Base-by-base conservation (phyloP, 1,140 invertebrate genomes). In the Saccostrea cuccullata region DNA sequence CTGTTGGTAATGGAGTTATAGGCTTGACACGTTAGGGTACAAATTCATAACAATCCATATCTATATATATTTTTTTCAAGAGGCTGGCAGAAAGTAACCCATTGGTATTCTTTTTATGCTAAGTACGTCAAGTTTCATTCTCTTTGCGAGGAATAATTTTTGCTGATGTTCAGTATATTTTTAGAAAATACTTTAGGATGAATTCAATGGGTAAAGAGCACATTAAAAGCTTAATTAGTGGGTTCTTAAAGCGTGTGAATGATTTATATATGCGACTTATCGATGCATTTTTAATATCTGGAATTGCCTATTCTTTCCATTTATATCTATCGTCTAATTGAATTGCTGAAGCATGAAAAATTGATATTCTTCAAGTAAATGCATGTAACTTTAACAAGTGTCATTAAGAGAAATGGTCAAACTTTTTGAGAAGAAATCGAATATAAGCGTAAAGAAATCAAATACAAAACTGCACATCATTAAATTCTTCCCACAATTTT, bases 81-180 rank as follows among this genome's bases (percentile, higher is more conserved):
- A 77, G 30, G 20, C 26, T 30, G 70, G 36, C 70, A 73, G n/a
- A 11, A 73, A 13, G 15, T 77, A 30, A 26, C 23, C 26, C 70
- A 11, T 36, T 36, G 13, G 60, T 36, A 30, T 13, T 77, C 70
- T 77, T 9, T 77, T 77, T 30, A 36, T 36, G 70, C 70, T 77
- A 77, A 77, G 70, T 30, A 77, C 70, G 70, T 30, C 70, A 77
- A 30, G 30, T 30, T 77, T 77, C 70, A 77, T 77, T 77, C 26
- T 60, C n/a, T 17, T 26, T 9, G 23, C 30, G 70, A 77, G 12
- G 26, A 77, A 77, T 13, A 77, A 30, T 26, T 30, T 73, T 23
- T 73, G 26, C 30, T 26, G 12, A 73, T 30, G 70, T 26, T 77
- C 70, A 11, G 13, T 30, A 36, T 77, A 77, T 77, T 13, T 77